phyloP scores from a whole-genome alignment of 2,888 invertebrate genomes.

The Apotomis turbidana region DNA sequence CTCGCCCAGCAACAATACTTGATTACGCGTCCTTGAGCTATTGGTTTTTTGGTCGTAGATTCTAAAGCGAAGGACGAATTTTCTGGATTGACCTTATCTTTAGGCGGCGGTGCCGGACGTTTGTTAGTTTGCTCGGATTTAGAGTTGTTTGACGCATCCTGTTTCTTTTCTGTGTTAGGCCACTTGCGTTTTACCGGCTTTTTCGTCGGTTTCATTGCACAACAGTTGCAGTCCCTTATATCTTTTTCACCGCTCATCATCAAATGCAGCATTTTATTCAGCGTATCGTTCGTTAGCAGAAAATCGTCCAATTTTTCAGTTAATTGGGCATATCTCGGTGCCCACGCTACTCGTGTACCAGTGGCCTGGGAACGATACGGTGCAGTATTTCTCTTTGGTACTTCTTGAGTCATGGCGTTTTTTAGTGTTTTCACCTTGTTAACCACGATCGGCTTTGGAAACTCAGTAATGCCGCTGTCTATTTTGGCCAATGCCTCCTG shows the following conservation, averaged over 20 bases:
- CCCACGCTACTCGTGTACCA: constrained; percentile 27
- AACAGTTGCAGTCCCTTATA: constrained; percentile 11
- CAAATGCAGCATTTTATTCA: constrained; percentile 66
- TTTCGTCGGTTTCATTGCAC: constrained; percentile 42
- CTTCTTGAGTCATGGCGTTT: neutral
- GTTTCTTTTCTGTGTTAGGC: constrained; percentile 31
- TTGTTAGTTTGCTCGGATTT: neutral
- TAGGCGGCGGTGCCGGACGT: too few relatives aligned
- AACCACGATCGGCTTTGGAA: constrained; percentile 5
- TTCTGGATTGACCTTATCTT: constrained; percentile 1
- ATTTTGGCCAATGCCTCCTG: constrained; percentile 34
- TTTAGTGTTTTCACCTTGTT: constrained; percentile 1
- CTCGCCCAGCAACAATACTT: constrained; percentile 64
- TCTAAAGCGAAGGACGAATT: neutral
- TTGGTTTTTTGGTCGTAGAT: neutral
- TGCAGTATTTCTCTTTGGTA: neutral
- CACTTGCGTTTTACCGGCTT: constrained; percentile 13
- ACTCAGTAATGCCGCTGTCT: constrained; percentile 1
- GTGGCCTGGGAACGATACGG: neutral
- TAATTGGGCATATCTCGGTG: neutral
- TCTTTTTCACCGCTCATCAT: constrained; percentile 50
- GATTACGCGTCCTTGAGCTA: constrained; percentile 15
- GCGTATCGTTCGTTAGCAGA: constrained; percentile 59
- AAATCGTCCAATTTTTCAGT: constrained; percentile 43
- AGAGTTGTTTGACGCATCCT: constrained; percentile 28